A percentile compares a stretch with the other conserved stretches of the same genome.
Conservation (phyloP, 2,113 vertebrate species). For the Clarias macrocephalus region DNA sequence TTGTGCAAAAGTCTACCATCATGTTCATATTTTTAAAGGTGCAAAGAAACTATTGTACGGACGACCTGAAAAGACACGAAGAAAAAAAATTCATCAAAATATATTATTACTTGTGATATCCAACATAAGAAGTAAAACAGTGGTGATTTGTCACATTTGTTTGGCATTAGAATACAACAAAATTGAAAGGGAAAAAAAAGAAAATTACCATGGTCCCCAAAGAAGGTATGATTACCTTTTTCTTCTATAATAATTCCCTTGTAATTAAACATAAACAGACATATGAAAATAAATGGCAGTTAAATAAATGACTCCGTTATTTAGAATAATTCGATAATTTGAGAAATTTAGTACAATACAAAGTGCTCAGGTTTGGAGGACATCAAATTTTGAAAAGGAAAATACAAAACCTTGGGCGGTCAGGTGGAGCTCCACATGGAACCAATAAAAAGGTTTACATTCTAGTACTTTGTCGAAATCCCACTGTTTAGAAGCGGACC, state of each 20-base stretch:
- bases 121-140: constrained; percentile 2
- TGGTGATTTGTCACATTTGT: constrained; percentile 40
- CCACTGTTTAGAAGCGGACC: constrained; percentile 11
- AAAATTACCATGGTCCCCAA: constrained; percentile 35
- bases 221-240: constrained; percentile 13
- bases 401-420: not conserved
- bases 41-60: constrained; percentile 6
- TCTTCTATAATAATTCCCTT: constrained; percentile 33
- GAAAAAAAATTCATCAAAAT: constrained; percentile 25
- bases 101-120: constrained; percentile 23
- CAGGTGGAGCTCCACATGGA: not conserved
- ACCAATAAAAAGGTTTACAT: not conserved
- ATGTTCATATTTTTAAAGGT: constrained; percentile 6
- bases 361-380: constrained; percentile 55
- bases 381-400: constrained; percentile 24
- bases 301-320: constrained; percentile 22
- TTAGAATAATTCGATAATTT: constrained; percentile 18
- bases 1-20: not conserved
- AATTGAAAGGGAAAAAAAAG: constrained; percentile 13
- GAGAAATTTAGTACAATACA: constrained; percentile 50
- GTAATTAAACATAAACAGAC: constrained; percentile 42
- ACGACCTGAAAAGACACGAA: not conserved
- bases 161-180: constrained; percentile 43
- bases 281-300: constrained; percentile 27
- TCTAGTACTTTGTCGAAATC: constrained; percentile 10